phyloP scores from a whole-genome alignment of 2,888 invertebrate genomes.

The Bibio marci region DNA sequence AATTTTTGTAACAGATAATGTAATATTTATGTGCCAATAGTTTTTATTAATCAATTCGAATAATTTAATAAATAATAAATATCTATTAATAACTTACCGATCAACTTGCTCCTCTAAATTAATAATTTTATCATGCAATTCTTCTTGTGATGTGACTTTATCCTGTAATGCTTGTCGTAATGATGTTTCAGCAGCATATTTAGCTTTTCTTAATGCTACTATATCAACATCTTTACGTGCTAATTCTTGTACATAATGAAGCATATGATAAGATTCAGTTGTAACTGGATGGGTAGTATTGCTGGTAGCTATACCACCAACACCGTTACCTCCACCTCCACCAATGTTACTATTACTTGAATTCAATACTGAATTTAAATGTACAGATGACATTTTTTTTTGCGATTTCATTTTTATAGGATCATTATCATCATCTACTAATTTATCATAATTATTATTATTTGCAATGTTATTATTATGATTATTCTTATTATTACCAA shows the following conservation, averaged over 20 bases:
- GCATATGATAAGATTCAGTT: slow-evolving; percentile 43
- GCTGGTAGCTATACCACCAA: not conserved
- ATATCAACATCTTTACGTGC: slow-evolving; percentile 67
- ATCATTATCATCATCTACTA: not conserved
- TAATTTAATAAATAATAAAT: not conserved
- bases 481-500: no score
- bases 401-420: not conserved
- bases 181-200: slow-evolving; percentile 40
- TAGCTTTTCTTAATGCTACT: slow-evolving; percentile 49
- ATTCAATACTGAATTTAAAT: not conserved
- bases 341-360: not conserved
- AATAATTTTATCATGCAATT: slow-evolving; percentile 28
- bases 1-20: no score
- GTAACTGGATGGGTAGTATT: not conserved
- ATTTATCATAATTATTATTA: not conserved
- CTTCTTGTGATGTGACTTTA: slow-evolving; percentile 37
- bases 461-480: no score
- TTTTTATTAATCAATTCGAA: no score
- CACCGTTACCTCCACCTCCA: not conserved
- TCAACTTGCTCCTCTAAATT: slow-evolving; percentile 46
- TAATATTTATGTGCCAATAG: no score
- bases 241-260: slow-evolving; percentile 70
- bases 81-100: slow-evolving; percentile 29
- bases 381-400: not conserved
- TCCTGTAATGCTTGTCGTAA: slow-evolving; percentile 38